phyloP scores from a whole-genome alignment of 2,888 invertebrate species.

The Listrodromus nycthemerus region DNA sequence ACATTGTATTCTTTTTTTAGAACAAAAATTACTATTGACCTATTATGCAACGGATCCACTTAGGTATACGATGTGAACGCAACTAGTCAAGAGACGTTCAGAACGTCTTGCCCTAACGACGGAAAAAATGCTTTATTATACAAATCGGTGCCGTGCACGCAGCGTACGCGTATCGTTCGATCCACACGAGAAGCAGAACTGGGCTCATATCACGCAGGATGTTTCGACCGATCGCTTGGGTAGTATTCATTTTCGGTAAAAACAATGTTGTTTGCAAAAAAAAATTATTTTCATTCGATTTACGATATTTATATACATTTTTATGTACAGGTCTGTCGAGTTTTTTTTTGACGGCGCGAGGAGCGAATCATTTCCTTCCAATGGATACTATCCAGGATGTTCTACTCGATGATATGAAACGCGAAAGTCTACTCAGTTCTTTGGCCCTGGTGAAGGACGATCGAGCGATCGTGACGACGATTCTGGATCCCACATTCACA shows the following conservation, averaged over 20 bases:
- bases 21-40: background rate
- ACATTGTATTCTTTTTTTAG: background rate
- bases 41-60: conserved; percentile 1
- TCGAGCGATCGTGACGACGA: conserved; percentile 48
- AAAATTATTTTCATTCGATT: background rate
- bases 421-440: conserved; percentile 54
- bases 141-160: conserved; percentile 27
- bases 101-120: conserved; percentile 31
- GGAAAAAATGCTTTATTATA: conserved; percentile 8
- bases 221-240: conserved; percentile 20
- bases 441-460: conserved; percentile 57
- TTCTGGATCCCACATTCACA: conserved; percentile 63
- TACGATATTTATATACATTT: no score
- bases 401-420: conserved; percentile 41
- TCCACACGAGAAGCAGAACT: conserved; percentile 15
- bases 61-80: background rate
- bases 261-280: background rate
- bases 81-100: conserved; percentile 7
- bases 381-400: conserved; percentile 34
- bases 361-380: conserved; percentile 38
- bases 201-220: conserved; percentile 26
- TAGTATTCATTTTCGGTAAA: conserved; percentile 21
- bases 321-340: conserved; percentile 26
- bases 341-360: conserved; percentile 20
- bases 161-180: conserved; percentile 3